Evolutionary conservation across 2,113 vertebrate species (phyloP).

Genomic region (Nothobranchius kuhntae): DNA sequence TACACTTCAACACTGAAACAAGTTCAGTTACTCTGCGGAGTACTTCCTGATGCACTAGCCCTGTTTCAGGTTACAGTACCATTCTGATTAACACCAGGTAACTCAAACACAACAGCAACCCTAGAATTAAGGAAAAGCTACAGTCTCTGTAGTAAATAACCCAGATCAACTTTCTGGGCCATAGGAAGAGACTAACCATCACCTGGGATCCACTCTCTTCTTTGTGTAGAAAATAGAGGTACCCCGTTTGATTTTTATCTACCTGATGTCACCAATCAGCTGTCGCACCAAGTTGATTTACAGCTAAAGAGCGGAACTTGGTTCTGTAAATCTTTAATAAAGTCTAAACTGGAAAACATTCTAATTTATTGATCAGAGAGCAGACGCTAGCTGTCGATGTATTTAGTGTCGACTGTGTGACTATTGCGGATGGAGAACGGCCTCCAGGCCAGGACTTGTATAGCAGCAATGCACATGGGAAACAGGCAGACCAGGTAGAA

Average conservation of each 20-base stretch:
- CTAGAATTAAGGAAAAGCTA: neutral
- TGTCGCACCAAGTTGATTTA: neutral
- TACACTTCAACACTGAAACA: neutral
- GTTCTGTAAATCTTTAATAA: neutral
- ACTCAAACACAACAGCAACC: neutral
- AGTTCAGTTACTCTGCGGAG: neutral
- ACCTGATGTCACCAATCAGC: neutral
- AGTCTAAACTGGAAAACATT: neutral
- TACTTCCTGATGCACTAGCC: neutral
- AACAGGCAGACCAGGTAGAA: constrained; percentile 88
- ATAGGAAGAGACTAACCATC: no score
- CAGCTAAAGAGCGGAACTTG: neutral
- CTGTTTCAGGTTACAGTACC: neutral
- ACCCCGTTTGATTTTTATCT: neutral
- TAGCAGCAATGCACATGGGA: constrained; percentile 78
- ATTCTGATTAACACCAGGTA: neutral
- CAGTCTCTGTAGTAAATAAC: neutral
- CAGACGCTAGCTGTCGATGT: constrained; percentile 59
- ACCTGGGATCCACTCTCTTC: neutral
- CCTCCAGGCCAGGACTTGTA: constrained; percentile 86
- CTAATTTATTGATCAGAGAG: neutral
- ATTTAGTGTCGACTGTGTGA: constrained; percentile 73
- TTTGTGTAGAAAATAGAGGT: neutral
- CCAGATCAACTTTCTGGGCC: neutral
- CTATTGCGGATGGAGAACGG: constrained; percentile 86